Evolutionary conservation across 2,888 invertebrate genomes (phyloP).

Genomic region (Chromoteleia sp.): DNA sequence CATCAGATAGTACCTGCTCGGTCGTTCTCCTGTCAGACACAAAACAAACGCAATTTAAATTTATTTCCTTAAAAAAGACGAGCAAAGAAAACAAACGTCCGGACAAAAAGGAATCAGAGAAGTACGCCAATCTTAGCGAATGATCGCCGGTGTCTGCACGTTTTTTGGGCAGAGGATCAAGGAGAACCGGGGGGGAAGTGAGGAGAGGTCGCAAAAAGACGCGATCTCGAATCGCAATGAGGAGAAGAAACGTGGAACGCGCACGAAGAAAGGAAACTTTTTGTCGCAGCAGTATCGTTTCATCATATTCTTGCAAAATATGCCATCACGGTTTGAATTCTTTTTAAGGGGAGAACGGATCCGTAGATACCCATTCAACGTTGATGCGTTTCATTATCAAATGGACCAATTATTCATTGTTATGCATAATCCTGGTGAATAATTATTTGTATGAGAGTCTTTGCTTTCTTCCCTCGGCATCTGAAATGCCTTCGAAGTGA

Average conservation of each 20-base stretch:
- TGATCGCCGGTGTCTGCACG: conserved; percentile 61
- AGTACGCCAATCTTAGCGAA: conserved; percentile 58
- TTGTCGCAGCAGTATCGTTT: conserved; percentile 44
- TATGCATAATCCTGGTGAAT: conserved; percentile 12
- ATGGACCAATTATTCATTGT: conserved; percentile 15
- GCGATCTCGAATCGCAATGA: conserved; percentile 60
- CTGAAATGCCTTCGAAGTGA: neutral
- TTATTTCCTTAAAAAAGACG: conserved; percentile 67
- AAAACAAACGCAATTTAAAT: conserved; percentile 71
- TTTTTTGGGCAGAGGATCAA: conserved; percentile 53
- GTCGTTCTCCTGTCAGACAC: conserved; percentile 86
- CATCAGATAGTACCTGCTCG: conserved; percentile 80
- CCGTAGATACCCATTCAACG: no score
- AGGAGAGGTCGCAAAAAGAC: conserved; percentile 35
- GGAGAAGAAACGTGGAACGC: conserved; percentile 51
- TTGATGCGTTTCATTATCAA: conserved; percentile 13
- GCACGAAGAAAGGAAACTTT: conserved; percentile 49
- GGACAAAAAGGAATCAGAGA: conserved; percentile 54
- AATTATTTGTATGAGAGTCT: no score
- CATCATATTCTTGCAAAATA: conserved; percentile 36
- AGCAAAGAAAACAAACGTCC: conserved; percentile 52
- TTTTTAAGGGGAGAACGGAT: no score
- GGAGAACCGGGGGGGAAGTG: conserved; percentile 10
- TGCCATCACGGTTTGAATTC: no score
- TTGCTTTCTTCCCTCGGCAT: neutral